Percentiles rank a stretch among this genome's conserved stretches.
Evolutionary conservation across 2,888 invertebrate species (phyloP).

Genomic region (Dioctria linearis): DNA sequence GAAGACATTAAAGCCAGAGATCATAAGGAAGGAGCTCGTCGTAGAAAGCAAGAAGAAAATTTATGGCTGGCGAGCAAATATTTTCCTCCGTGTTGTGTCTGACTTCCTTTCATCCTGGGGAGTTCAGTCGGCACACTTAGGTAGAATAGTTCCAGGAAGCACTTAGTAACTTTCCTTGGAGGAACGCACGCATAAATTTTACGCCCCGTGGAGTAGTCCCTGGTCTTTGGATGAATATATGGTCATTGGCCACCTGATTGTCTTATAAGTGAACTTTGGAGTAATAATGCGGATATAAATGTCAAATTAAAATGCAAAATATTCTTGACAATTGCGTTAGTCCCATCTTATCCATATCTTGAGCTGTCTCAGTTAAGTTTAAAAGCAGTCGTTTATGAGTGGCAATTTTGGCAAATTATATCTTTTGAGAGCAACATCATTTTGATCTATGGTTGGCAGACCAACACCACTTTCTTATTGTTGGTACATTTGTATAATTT

Average conservation of each 20-base stretch:
- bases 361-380: background rate
- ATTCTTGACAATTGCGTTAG: constrained; percentile 45
- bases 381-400: background rate
- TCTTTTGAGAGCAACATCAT: too few relatives aligned
- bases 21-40: background rate
- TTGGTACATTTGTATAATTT: too few relatives aligned
- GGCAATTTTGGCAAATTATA: too few relatives aligned
- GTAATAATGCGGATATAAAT: constrained; percentile 52
- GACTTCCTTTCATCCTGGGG: background rate
- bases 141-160: constrained; percentile 21
- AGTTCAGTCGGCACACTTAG: background rate
- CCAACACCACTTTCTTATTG: too few relatives aligned
- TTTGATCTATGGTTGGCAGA: too few relatives aligned
- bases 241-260: background rate
- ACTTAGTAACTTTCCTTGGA: background rate
- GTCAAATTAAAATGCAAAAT: constrained; percentile 54
- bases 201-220: constrained; percentile 23
- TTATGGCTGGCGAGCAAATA: background rate
- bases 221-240: background rate
- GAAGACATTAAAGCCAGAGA: background rate
- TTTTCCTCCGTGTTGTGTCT: background rate
- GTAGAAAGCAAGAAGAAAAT: background rate
- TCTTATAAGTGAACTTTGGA: constrained; percentile 14
- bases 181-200: constrained; percentile 6
- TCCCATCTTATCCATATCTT: background rate